Evolutionary conservation across 2,797 vertebrate genomes (phyloP).

Genomic region (Otolemur crassicaudatus): DNA sequence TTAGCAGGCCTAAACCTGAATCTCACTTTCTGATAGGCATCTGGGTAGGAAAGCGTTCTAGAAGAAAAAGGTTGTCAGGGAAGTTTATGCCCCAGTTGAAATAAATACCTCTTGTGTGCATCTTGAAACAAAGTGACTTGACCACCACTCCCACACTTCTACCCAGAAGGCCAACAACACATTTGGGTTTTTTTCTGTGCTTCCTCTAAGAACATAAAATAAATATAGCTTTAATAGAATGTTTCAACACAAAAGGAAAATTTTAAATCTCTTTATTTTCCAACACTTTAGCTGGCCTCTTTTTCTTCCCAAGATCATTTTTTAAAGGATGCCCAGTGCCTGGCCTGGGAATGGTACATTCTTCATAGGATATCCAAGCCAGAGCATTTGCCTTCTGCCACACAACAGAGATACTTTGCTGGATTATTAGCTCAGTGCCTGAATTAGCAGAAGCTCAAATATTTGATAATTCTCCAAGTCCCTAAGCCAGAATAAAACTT

Average conservation of each 20-base stretch:
- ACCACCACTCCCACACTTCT: not conserved
- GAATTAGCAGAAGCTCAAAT: not conserved
- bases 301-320: not conserved
- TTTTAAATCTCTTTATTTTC: not conserved
- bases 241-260: not conserved
- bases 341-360: not conserved
- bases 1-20: slow-evolving; percentile 92
- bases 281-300: not conserved
- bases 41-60: slow-evolving; percentile 82
- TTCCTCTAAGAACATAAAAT: not conserved
- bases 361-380: not conserved
- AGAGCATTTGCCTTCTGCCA: not conserved
- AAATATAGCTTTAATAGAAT: not conserved
- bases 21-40: slow-evolving; percentile 90
- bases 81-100: slow-evolving; percentile 79
- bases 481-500: not conserved
- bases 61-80: slow-evolving; percentile 88
- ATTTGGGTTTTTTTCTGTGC: not conserved
- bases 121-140: slow-evolving; percentile 26
- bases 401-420: not conserved
- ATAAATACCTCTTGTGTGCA: slow-evolving; percentile 70
- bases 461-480: not conserved
- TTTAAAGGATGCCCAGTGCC: not conserved
- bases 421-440: not conserved
- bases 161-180: not conserved